Evolutionary conservation across 2,888 invertebrate species (phyloP), one percentile per base, ranked within the genome.

Genomic region (Scaptomyza tumidula): DNA sequence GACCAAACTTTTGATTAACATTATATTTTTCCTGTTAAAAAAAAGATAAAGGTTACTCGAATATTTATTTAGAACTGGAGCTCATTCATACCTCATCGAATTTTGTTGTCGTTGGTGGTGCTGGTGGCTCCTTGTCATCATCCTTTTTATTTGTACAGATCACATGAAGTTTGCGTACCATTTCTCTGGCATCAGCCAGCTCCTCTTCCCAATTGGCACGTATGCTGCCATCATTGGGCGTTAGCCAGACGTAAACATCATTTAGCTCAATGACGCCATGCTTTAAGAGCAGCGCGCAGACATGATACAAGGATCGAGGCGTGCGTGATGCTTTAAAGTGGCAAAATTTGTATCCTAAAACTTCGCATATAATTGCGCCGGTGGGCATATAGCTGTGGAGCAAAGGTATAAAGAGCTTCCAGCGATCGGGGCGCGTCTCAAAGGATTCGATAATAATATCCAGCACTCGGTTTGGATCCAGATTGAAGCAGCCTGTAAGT

Each of bases 401-500:
- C 55, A 99, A 93, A 0, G 97, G 96, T 90, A 98, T 96, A 92
- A 98, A 99, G 82, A 98, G 93, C 55, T 94, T 94, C 83, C 95
- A 95, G 91, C 96, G 94, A 80, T 96, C 94, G 0, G 96, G 95
- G 59, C 96, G 95, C 77, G 96, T 95, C 91, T 99, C 99, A 93
- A 99, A 99, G 31, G 98, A 97, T 92, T 99, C 99, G 84, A 99
- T 93, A 80, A 99, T 96, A 71, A 99, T 95, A 91, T 99, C 99
- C 75, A 99, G 93, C 13, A 99, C 98, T 89, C 99, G 94, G 92
- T 99, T 99, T 5, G 99, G 99, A 93, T 99, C 99, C 91, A 99
- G 94, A 93, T 99, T 99, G 92, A 99, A 99, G 92, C 98, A 99
- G 89, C 99, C 99, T 97, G 91, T 4, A 45, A 3, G 31, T 7